A percentile compares a stretch with the other conserved stretches of the same genome.
Conservation (phyloP, 2,797 vertebrate genomes). For the Tangara arthus region DNA sequence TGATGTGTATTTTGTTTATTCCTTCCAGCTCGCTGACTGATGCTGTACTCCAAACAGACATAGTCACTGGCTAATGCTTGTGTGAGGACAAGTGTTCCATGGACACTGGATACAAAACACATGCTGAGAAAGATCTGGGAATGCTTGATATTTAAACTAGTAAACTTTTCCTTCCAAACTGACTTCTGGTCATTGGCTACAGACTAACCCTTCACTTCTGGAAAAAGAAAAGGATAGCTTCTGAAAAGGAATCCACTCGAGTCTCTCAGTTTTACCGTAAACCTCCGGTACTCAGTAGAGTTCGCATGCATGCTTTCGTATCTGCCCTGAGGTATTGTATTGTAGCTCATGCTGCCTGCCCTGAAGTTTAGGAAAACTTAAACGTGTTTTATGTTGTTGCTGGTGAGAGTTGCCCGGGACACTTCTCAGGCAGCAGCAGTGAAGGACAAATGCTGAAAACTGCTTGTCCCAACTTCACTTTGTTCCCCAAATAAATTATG, state of each 20-base stretch:
- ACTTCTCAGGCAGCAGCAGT: background rate
- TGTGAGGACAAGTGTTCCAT: slow-evolving; percentile 69
- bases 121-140: slow-evolving; percentile 66
- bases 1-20: slow-evolving; percentile 68
- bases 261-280: slow-evolving; percentile 40
- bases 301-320: slow-evolving; percentile 9
- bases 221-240: slow-evolving; percentile 63
- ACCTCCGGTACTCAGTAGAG: slow-evolving; percentile 49
- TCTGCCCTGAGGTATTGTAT: slow-evolving; percentile 40
- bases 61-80: slow-evolving; percentile 68
- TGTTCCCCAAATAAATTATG: background rate
- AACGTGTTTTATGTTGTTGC: background rate
- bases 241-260: slow-evolving; percentile 39
- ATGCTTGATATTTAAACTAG: slow-evolving; percentile 63
- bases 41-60: slow-evolving; percentile 67
- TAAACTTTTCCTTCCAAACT: slow-evolving; percentile 56
- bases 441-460: slow-evolving; percentile 11
- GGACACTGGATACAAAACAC: slow-evolving; percentile 69
- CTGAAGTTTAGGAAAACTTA: slow-evolving; percentile 11
- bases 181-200: slow-evolving; percentile 54
- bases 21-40: slow-evolving; percentile 68
- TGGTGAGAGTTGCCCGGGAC: background rate
- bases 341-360: background rate
- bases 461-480: slow-evolving; percentile 14
- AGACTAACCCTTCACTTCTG: slow-evolving; percentile 55